Base-by-base conservation (phyloP, 2,113 vertebrate species). In the Oplegnathus fasciatus region DNA sequence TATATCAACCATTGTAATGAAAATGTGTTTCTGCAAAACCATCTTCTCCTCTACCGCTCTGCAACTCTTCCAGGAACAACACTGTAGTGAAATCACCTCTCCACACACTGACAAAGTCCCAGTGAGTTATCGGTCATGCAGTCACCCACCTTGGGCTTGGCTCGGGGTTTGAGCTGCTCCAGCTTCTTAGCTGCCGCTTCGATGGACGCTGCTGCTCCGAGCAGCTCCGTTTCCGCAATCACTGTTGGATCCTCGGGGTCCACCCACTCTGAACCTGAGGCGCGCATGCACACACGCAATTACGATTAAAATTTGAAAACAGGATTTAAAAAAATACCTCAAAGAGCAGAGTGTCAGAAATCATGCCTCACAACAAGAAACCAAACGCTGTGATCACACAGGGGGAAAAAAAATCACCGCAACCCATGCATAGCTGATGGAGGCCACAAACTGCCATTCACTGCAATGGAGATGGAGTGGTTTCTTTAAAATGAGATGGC, bases 131-230 rank as follows among this genome's bases (percentile, higher is more conserved):
- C 22, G 15, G 48, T 52, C 54, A 60, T 18, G 15, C 26, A 67
- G 69, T 83, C 64, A 72, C 86, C 26, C 88, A 99, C 98, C 97
- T 98, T 99, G 20, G 98, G 98, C 87, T 99, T 99, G 84, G 97
- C 97, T 95, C 98, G 92, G 32, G 98, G 98, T 90, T 98, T 99
- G 87, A 99, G 97, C 83, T 99, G 98, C 91, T 99, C 98, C 87
- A 99, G 94, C 92, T 99, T 99, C 95, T 99, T 99, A 14, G 98
- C 98, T 7, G 98, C 98, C 22, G 98, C 98, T 88, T 99, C 98
- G 58, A 99, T 99, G 61, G 98, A 99, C 0, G 98, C 98, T 0
- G 98, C 98, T 2, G 98, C 98, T 61, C 98, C 98, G 37, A 99
- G 93, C 2, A 99, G 95, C 92, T 99, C 98, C 0, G 97, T 98